These are phyloP conservation scores for Cephalopachus bancanus DNA, from an alignment of 2,797 vertebrate genomes.

Conservation along the genomic window DNA sequence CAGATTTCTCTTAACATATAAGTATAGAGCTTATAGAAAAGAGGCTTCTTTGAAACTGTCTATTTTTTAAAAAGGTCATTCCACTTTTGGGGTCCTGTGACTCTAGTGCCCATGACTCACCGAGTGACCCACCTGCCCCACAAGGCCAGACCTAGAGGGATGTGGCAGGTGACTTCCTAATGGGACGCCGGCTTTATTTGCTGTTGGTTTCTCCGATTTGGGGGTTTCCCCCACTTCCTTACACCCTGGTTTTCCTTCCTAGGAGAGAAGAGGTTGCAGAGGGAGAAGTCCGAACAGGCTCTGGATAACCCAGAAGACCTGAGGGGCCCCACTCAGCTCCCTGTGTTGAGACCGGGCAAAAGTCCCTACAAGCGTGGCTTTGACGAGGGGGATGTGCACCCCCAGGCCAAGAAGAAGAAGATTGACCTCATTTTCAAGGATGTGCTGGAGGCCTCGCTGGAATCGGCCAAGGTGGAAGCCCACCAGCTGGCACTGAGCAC, in stretches of 20 bases:
- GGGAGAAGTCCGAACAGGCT: slow-evolving; percentile 89
- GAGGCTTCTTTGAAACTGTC: background rate
- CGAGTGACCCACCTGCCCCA: background rate
- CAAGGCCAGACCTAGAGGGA: slow-evolving; percentile 1
- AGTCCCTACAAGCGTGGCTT: slow-evolving; percentile 90
- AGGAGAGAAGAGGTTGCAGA: slow-evolving; percentile 90
- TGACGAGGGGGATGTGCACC: slow-evolving; percentile 92
- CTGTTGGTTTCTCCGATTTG: slow-evolving; percentile 83
- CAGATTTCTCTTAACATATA: background rate
- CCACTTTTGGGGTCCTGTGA: slow-evolving; percentile 54
- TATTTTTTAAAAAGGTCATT: slow-evolving; percentile 12
- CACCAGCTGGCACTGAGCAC: slow-evolving; percentile 89
- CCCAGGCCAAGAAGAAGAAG: slow-evolving; percentile 96
- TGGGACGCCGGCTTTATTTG: slow-evolving; percentile 68
- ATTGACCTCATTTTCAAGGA: slow-evolving; percentile 98
- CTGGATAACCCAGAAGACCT: slow-evolving; percentile 89
- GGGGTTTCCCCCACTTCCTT: slow-evolving; percentile 87
- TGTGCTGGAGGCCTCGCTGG: slow-evolving; percentile 95
- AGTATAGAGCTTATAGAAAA: too few species aligned
- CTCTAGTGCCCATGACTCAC: slow-evolving; percentile 30
- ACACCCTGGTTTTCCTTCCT: slow-evolving; percentile 90
- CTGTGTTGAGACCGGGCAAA: slow-evolving; percentile 90
- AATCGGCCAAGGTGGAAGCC: slow-evolving; percentile 89
- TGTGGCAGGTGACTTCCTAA: background rate
- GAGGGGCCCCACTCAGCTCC: slow-evolving; percentile 88